Conservation (phyloP, 2,888 invertebrate genomes). For the Hololepta plana region DNA sequence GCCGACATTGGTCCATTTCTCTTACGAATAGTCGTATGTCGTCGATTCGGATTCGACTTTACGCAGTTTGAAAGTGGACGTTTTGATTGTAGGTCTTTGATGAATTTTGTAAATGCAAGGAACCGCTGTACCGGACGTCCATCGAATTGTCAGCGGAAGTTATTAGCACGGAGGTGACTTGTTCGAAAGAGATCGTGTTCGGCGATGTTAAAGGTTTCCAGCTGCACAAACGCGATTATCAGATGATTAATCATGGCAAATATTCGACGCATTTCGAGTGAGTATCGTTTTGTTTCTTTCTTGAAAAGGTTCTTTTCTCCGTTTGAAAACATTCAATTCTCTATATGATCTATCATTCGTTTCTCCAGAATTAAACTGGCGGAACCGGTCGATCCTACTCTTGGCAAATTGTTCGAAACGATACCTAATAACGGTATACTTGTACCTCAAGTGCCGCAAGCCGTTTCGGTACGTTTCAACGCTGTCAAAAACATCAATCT, state of each 20-base stretch:
- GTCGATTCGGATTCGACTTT: too few species aligned
- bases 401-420: too few species aligned
- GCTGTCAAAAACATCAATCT: too few species aligned
- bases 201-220: conserved; percentile 39
- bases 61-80: conserved; percentile 2
- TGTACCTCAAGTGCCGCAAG: too few species aligned
- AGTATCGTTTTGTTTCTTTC: conserved; percentile 23
- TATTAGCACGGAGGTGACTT: conserved; percentile 37
- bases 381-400: too few species aligned
- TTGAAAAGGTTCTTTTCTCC: neutral
- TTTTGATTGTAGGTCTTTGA: conserved; percentile 8
- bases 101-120: conserved; percentile 4
- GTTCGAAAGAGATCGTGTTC: conserved; percentile 27
- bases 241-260: conserved; percentile 37
- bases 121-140: conserved; percentile 9
- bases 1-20: too few species aligned
- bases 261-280: conserved; percentile 32
- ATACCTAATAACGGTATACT: neutral
- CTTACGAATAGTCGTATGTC: too few species aligned
- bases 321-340: neutral
- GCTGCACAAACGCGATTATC: conserved; percentile 27
- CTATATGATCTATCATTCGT: too few species aligned
- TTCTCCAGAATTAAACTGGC: too few species aligned
- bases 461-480: too few species aligned
- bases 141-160: conserved; percentile 34